Conservation (phyloP, 2,888 invertebrate species). For the Apamea monoglypha region DNA sequence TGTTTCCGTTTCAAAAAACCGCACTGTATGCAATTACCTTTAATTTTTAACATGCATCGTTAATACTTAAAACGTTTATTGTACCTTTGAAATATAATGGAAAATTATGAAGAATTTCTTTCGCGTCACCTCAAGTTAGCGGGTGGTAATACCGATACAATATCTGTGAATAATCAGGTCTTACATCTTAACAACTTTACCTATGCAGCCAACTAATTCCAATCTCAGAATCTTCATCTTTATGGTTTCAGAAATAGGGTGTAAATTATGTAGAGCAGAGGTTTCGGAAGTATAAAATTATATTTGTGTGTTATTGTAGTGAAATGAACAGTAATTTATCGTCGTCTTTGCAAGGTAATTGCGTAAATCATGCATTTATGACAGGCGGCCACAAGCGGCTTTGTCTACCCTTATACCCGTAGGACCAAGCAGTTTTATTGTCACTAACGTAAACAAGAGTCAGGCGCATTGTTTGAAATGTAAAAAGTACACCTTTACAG, state of each 20-base stretch:
- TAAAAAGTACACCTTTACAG: constrained; percentile 61
- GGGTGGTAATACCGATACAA: constrained; percentile 87
- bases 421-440: constrained; percentile 75
- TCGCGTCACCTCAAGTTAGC: constrained; percentile 86
- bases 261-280: constrained; percentile 54
- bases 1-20: constrained; percentile 63
- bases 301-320: constrained; percentile 77
- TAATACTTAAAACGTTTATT: constrained; percentile 65
- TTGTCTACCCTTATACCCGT: constrained; percentile 82
- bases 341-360: constrained; percentile 87
- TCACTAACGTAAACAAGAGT: constrained; percentile 82
- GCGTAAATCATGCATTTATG: constrained; percentile 90
- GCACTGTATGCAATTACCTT: constrained; percentile 51
- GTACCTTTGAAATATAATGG: constrained; percentile 69
- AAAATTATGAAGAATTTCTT: constrained; percentile 77
- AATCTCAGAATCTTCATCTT: constrained; percentile 24
- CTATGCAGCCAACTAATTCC: constrained; percentile 40
- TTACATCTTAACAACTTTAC: constrained; percentile 71
- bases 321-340: constrained; percentile 88
- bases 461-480: constrained; percentile 71
- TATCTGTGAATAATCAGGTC: constrained; percentile 87
- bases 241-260: constrained; percentile 66
- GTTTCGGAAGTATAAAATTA: constrained; percentile 58
- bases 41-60: constrained; percentile 63
- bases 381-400: constrained; percentile 82